Evolutionary conservation across 1,140 invertebrate genomes (phyloP).

Genomic region (Hestina assimilis): DNA sequence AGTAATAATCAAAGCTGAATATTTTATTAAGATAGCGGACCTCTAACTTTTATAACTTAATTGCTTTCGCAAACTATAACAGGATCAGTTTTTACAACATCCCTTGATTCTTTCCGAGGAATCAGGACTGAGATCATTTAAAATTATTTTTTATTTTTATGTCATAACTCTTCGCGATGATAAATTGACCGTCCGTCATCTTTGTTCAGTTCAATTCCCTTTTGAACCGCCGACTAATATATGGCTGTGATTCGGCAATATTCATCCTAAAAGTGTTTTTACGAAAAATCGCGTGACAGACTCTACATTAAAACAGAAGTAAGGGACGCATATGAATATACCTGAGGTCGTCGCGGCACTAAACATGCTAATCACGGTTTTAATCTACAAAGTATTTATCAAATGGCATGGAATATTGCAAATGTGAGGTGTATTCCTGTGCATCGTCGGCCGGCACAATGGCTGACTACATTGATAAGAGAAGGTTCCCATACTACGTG

Average conservation of each 20-base stretch:
- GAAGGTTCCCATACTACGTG: too few species aligned
- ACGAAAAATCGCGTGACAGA: constrained; percentile 7
- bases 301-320: constrained; percentile 26
- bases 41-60: constrained; percentile 74
- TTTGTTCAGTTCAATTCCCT: constrained; percentile 5
- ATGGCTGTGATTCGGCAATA: neutral
- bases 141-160: constrained; percentile 64
- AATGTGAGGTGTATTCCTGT: constrained; percentile 48
- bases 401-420: constrained; percentile 56
- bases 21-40: constrained; percentile 67
- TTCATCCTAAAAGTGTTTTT: neutral
- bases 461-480: constrained; percentile 45
- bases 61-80: constrained; percentile 73
- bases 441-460: constrained; percentile 44
- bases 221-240: constrained; percentile 14
- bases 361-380: constrained; percentile 52
- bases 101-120: constrained; percentile 46
- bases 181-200: constrained; percentile 45
- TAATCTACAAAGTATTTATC: constrained; percentile 57
- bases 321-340: constrained; percentile 11
- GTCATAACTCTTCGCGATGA: constrained; percentile 61
- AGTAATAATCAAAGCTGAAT: constrained; percentile 60
- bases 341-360: neutral
- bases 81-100: constrained; percentile 64
- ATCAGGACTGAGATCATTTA: constrained; percentile 50